Evolutionary conservation across 2,888 invertebrate species (phyloP).

Genomic region (Mimachlamys varia): DNA sequence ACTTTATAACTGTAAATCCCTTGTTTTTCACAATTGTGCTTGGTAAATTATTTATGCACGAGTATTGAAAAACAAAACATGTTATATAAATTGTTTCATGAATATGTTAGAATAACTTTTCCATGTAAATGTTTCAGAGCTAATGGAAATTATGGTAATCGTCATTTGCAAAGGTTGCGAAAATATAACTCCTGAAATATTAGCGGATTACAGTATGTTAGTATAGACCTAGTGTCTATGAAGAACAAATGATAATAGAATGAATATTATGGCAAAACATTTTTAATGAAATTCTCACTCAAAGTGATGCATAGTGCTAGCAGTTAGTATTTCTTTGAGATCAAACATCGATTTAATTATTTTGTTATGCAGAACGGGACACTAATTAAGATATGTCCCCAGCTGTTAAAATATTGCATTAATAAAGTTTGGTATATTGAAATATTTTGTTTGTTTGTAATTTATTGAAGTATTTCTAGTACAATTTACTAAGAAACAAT

Average conservation of each 20-base stretch:
- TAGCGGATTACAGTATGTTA: too few relatives aligned
- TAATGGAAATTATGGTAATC: too few relatives aligned
- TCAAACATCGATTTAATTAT: constrained; percentile 17
- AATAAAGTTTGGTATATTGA: constrained; percentile 31
- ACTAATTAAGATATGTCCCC: background rate
- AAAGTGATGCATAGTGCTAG: constrained; percentile 5
- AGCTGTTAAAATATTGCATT: constrained; percentile 14
- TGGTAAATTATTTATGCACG: too few relatives aligned
- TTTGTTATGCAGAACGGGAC: constrained; percentile 10
- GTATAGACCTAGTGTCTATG: background rate
- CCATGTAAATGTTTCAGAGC: too few relatives aligned
- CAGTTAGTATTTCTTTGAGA: constrained; percentile 10
- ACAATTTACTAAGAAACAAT: background rate
- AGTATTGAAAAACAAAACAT: too few relatives aligned
- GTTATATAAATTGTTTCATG: too few relatives aligned
- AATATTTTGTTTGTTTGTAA: constrained; percentile 1
- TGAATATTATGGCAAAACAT: background rate
- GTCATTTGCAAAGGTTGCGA: too few relatives aligned
- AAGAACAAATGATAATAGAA: background rate
- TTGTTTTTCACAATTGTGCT: background rate
- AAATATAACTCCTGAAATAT: too few relatives aligned
- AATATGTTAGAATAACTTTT: too few relatives aligned
- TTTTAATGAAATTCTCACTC: background rate
- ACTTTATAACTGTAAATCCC: background rate
- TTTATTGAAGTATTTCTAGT: background rate